Conservation (phyloP, 2,797 vertebrate genomes). For the Tapera naevia region DNA sequence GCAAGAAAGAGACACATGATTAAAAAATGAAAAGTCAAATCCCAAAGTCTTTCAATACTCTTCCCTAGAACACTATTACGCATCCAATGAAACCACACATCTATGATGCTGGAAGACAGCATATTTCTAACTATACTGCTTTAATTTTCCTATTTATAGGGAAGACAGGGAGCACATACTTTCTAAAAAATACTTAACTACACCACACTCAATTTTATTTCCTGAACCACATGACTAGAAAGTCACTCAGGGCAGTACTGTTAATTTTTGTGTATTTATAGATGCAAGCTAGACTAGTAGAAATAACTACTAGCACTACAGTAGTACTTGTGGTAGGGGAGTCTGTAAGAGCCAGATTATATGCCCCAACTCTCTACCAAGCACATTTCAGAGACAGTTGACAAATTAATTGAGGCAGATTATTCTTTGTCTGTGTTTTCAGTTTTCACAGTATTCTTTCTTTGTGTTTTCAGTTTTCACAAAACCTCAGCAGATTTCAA, state of each 20-base stretch:
- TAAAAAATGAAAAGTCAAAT: neutral
- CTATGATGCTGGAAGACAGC: neutral
- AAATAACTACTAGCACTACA: neutral
- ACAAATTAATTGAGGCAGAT: neutral
- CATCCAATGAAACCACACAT: neutral
- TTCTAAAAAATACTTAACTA: neutral
- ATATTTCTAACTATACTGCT: neutral
- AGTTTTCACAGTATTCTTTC: neutral
- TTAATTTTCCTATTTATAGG: neutral
- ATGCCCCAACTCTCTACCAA: neutral
- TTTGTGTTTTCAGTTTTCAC: neutral
- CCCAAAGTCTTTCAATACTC: neutral
- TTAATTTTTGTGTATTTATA: conserved; percentile 13
- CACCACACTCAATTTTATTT: neutral
- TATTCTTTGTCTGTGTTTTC: neutral
- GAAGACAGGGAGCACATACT: neutral
- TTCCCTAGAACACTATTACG: neutral
- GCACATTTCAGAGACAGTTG: neutral
- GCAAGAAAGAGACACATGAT: neutral
- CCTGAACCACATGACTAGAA: neutral
- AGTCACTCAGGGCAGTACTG: neutral
- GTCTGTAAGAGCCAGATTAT: neutral
- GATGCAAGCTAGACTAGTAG: neutral
- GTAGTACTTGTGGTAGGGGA: neutral
- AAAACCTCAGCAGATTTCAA: neutral